phyloP scores from a whole-genome alignment of 2,113 vertebrate species.

The Atractosteus spatula region DNA sequence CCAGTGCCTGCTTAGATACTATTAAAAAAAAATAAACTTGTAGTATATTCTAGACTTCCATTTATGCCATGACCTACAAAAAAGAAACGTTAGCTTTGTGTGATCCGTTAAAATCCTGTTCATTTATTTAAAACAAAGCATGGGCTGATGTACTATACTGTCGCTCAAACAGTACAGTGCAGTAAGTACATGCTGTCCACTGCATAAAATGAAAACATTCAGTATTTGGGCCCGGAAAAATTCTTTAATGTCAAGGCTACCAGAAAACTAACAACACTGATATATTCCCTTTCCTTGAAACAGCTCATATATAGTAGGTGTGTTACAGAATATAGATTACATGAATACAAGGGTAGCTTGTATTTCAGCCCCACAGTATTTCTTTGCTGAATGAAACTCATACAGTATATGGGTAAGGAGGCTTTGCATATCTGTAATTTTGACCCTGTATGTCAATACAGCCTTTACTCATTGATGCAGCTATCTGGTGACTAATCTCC shows the following conservation, averaged over 20 bases:
- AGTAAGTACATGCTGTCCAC: too few relatives aligned
- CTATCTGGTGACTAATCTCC: constrained; percentile 50
- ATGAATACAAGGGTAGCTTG: constrained; percentile 44
- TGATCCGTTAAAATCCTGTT: too few relatives aligned
- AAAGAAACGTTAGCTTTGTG: too few relatives aligned
- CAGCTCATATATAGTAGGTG: constrained; percentile 10
- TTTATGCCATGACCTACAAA: too few relatives aligned
- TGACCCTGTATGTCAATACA: background rate
- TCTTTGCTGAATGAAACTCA: background rate
- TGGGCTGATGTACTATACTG: too few relatives aligned
- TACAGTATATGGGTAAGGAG: background rate
- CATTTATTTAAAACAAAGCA: too few relatives aligned
- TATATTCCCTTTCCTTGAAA: background rate
- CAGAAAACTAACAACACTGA: background rate
- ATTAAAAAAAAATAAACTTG: too few relatives aligned
- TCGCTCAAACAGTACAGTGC: too few relatives aligned
- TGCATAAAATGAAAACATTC: background rate
- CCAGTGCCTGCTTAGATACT: too few relatives aligned
- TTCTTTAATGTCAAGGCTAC: background rate
- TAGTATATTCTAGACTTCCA: too few relatives aligned
- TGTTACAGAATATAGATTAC: constrained; percentile 46
- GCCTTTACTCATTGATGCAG: background rate
- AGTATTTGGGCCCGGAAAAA: background rate
- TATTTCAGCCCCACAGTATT: constrained; percentile 35
- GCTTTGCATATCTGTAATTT: background rate